Percentiles rank a stretch among this genome's conserved stretches.
Evolutionary conservation across 2,888 invertebrate species (phyloP).

Genomic region (Nomada hirtipes): DNA sequence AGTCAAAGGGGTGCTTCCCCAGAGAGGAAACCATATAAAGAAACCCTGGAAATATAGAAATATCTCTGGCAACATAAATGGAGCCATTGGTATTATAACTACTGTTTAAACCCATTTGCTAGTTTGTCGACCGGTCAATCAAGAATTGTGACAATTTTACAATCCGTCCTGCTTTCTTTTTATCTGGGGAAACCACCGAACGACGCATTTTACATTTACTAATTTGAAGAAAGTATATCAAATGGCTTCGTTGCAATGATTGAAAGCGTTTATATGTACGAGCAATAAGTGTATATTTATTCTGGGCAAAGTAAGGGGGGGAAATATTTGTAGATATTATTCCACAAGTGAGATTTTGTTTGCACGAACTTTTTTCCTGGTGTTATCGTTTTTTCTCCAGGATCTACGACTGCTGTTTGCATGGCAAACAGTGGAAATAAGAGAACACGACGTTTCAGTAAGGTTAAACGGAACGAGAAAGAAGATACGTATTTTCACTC

Average conservation of each 20-base stretch:
- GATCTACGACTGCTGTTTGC: constrained; percentile 22
- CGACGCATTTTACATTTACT: too few species aligned
- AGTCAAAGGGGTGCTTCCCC: constrained; percentile 21
- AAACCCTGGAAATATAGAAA: constrained; percentile 42
- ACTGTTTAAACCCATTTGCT: constrained; percentile 15
- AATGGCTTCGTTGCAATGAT: too few species aligned
- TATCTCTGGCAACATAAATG: constrained; percentile 4
- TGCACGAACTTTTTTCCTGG: not conserved
- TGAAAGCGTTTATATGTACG: too few species aligned
- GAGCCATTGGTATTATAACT: not conserved
- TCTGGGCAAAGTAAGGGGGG: not conserved
- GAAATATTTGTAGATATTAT: not conserved
- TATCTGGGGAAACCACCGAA: not conserved
- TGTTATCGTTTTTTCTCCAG: constrained; percentile 5
- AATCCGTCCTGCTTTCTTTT: not conserved
- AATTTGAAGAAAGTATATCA: too few species aligned
- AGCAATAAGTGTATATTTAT: too few species aligned
- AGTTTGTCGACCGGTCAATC: not conserved
- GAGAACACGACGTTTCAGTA: not conserved
- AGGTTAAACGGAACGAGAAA: not conserved
- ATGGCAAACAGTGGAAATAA: constrained; percentile 25
- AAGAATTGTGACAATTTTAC: not conserved
- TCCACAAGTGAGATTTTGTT: not conserved
- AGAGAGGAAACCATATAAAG: constrained; percentile 35
- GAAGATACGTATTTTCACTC: constrained; percentile 33